Percentiles rank a stretch among this genome's conserved stretches.
These are phyloP conservation scores for Stratiomys singularior DNA, from an alignment of 2,888 invertebrate species.

Conservation along the genomic window DNA sequence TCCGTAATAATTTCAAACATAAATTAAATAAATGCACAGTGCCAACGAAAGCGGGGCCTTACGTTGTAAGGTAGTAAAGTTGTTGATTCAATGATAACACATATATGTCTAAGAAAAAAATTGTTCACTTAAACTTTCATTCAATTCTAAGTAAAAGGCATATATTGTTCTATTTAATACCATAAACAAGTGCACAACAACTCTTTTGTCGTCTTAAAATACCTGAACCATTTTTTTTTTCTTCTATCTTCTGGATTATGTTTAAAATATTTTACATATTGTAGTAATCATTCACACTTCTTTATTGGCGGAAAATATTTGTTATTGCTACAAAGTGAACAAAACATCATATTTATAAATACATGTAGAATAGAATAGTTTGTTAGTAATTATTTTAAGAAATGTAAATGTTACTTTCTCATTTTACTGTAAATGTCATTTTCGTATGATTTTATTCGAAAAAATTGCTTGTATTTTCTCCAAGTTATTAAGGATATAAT, in stretches of 20 bases:
- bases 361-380: slow-evolving; percentile 9
- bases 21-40: background rate
- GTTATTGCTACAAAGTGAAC: slow-evolving; percentile 28
- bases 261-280: slow-evolving; percentile 30
- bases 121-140: slow-evolving; percentile 2
- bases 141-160: slow-evolving; percentile 24
- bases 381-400: background rate
- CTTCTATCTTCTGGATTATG: background rate
- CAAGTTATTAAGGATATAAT: background rate
- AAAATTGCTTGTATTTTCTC: background rate
- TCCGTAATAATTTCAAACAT: background rate
- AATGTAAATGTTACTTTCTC: background rate
- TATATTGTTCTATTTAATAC: slow-evolving; percentile 21
- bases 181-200: slow-evolving; percentile 33
- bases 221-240: slow-evolving; percentile 8
- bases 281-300: slow-evolving; percentile 25
- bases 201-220: slow-evolving; percentile 5
- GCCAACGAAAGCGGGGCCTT: background rate
- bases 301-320: slow-evolving; percentile 15
- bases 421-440: background rate
- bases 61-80: background rate
- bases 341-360: slow-evolving; percentile 21
- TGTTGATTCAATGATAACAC: background rate
- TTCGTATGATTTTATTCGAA: background rate
- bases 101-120: slow-evolving; percentile 7